Evolutionary conservation across 2,797 vertebrate species (phyloP).

Genomic region (Ambastaia sidthimunki): DNA sequence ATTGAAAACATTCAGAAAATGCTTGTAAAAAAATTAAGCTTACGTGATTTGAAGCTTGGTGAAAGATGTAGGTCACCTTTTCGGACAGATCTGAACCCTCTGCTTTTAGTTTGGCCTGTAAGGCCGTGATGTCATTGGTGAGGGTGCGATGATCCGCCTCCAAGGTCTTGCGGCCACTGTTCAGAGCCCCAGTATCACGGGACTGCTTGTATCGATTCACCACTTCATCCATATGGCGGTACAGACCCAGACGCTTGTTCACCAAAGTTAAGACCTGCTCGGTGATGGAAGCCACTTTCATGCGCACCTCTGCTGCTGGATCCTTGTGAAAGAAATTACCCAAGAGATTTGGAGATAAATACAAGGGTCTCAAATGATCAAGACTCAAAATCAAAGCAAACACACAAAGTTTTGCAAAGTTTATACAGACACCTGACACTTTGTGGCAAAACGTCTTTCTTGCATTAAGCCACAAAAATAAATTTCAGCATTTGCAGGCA

Average conservation of each 20-base stretch:
- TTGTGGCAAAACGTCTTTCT: no score
- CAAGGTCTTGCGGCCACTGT: conserved; percentile 90
- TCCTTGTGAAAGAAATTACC: conserved; percentile 76
- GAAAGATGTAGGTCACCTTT: conserved; percentile 75
- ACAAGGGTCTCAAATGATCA: not conserved
- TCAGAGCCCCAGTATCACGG: conserved; percentile 89
- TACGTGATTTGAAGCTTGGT: not conserved
- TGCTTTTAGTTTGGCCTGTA: conserved; percentile 92
- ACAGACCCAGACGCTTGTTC: conserved; percentile 94
- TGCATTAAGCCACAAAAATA: no score
- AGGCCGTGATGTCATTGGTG: conserved; percentile 86
- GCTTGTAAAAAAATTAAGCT: not conserved
- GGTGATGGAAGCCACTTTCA: conserved; percentile 99
- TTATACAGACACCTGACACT: no score
- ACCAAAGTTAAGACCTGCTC: conserved; percentile 97
- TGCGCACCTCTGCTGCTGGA: conserved; percentile 94
- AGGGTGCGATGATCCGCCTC: conserved; percentile 92
- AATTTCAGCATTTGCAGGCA: not conserved
- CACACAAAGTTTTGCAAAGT: no score
- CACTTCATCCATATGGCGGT: conserved; percentile 95
- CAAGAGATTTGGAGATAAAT: not conserved
- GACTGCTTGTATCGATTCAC: conserved; percentile 97
- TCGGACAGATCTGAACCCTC: conserved; percentile 96
- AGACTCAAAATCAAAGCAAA: no score
- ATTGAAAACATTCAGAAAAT: not conserved